Conservation (phyloP, 2,797 vertebrate species). For the Knipowitschia caucasica region DNA sequence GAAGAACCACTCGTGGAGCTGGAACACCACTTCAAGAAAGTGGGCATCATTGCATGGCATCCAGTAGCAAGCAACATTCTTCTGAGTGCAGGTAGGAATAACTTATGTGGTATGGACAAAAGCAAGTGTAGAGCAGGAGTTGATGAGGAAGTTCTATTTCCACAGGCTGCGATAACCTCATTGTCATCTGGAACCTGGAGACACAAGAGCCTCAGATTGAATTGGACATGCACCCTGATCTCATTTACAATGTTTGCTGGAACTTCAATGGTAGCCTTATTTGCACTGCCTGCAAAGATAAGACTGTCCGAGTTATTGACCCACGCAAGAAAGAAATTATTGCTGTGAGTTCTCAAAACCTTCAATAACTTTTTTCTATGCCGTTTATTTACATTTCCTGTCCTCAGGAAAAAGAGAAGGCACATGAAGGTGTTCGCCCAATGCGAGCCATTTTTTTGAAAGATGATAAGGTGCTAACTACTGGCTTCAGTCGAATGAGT, state of each 20-base stretch:
- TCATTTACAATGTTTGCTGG: constrained; percentile 93
- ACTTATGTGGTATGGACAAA: neutral
- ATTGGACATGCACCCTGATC: constrained; percentile 91
- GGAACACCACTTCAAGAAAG: constrained; percentile 94
- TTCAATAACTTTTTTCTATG: neutral
- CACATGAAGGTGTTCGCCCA: constrained; percentile 91
- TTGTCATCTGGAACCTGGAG: constrained; percentile 96
- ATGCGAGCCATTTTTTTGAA: constrained; percentile 95
- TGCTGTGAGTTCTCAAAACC: constrained; percentile 79
- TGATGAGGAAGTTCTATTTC: neutral
- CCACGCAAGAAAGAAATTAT: constrained; percentile 86
- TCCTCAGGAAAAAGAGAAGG: constrained; percentile 92
- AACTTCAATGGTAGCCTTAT: constrained; percentile 93
- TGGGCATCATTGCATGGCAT: constrained; percentile 96
- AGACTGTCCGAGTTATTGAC: constrained; percentile 89
- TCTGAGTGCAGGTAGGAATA: constrained; percentile 88
- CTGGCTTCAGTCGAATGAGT: constrained; percentile 97
- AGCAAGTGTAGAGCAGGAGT: neutral
- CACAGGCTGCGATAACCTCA: constrained; percentile 88
- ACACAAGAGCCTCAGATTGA: constrained; percentile 88
- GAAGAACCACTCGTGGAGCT: constrained; percentile 88
- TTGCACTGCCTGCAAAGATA: constrained; percentile 96
- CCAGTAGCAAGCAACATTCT: constrained; percentile 93
- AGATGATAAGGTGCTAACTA: constrained; percentile 93
- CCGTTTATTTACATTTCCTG: constrained; percentile 14